Evolutionary conservation across 2,888 invertebrate species (phyloP).

Genomic region (Cordilura impudica): DNA sequence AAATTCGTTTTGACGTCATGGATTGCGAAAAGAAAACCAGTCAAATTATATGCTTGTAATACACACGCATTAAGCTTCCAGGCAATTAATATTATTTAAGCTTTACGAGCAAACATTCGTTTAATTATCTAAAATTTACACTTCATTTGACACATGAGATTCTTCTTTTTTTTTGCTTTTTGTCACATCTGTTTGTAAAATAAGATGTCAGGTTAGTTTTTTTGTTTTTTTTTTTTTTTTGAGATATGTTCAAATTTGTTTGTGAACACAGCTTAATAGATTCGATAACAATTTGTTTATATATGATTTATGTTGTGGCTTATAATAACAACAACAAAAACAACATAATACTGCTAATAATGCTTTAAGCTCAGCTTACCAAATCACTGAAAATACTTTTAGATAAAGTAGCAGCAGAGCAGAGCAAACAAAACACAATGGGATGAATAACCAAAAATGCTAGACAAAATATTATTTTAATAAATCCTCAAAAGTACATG

Average conservation of each 20-base stretch:
- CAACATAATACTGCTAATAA: not conserved
- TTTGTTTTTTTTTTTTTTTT: not conserved
- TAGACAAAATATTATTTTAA: too few species aligned
- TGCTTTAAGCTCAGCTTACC: slow-evolving; percentile 14
- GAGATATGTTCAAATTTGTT: not conserved
- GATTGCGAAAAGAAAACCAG: too few species aligned
- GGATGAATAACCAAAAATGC: not conserved
- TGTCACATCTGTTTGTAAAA: not conserved
- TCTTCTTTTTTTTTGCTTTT: not conserved
- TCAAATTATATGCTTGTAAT: not conserved
- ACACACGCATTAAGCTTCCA: slow-evolving; percentile 1
- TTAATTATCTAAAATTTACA: slow-evolving; percentile 30
- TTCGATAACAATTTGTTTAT: slow-evolving; percentile 30
- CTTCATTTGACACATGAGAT: slow-evolving; percentile 45
- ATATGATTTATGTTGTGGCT: slow-evolving; percentile 9
- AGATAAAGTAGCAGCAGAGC: not conserved
- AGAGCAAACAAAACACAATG: not conserved
- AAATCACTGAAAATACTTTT: not conserved
- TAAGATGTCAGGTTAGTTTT: not conserved
- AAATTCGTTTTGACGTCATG: not conserved
- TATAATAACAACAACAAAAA: not conserved
- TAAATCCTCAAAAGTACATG: too few species aligned
- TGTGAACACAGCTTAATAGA: not conserved
- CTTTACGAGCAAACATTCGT: slow-evolving; percentile 6
- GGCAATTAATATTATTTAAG: slow-evolving; percentile 13